Evolutionary conservation across 37 sponge, comb jelly and placozoan genomes (phyloP), one percentile per base, ranked within the genome.

Genomic region (Axinella damicornis): DNA sequence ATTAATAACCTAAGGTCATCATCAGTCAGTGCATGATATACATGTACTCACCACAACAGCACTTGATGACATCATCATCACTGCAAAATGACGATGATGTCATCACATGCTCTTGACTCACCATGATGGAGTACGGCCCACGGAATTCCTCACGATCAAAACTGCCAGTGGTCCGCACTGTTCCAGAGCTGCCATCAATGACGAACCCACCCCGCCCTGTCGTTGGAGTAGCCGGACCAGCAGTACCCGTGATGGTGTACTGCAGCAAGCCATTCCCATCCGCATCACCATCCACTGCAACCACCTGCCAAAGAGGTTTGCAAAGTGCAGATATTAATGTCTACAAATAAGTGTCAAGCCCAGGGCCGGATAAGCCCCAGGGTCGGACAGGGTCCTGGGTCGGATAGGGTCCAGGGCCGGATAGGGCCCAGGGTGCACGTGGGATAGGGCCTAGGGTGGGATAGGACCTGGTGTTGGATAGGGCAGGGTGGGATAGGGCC

Each of bases 101-200:
- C n/a, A n/a, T n/a, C n/a, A n/a, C n/a, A n/a, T n/a, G n/a, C n/a
- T n/a, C n/a, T n/a, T n/a, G 37, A 76, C 87, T 60, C 30, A 86
- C 87, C 2, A 38, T 71, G 28, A 86, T 40, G 21, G 65, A 28
- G 64, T 86, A 86, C 13, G 79, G 73, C 0, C 80, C 79, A 34
- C 21, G 15, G 35, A 71, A 80, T 0, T 14, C 6, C 24, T 87
- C 88, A 28, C 81, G 72, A 31, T 87, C 81, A 80, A 87, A 80
- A 0, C 11, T n/a, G 21, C 81, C 79, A 38, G 57, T 62, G 6
- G 75, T 65, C 0, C 56, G 53, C 0, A 87, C 32, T 2, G 24
- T 24, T 12, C 88, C 88, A 54, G 38, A 55, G 31, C 27, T 37
- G 34, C 2, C 40, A 21, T 67, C 77, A 32, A 85, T 76, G 4